phyloP scores from a whole-genome alignment of 2,797 vertebrate genomes.

The Threskiornis aethiopicus region DNA sequence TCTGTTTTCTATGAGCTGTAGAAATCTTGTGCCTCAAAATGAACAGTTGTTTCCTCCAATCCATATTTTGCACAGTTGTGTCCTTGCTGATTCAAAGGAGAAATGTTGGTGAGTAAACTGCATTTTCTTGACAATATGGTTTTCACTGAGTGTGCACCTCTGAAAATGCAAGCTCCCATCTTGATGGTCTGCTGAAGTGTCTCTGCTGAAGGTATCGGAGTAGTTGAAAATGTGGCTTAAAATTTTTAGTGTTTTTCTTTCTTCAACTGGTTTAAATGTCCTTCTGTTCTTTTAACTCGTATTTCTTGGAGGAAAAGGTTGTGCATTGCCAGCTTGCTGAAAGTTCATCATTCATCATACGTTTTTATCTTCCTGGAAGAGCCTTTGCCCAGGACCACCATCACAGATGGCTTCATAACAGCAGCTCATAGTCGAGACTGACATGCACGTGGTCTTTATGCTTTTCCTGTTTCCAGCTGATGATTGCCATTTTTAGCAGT shows the following conservation, averaged over 20 bases:
- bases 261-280: neutral
- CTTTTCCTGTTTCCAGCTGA: neutral
- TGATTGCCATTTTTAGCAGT: neutral
- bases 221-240: neutral
- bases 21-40: neutral
- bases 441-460: neutral
- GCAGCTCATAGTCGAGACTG: neutral
- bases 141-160: neutral
- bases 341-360: neutral
- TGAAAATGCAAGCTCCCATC: neutral
- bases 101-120: neutral
- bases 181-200: neutral
- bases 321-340: neutral
- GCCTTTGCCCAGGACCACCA: neutral
- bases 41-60: rapidly evolving
- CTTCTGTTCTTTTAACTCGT: neutral
- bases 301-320: neutral
- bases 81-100: neutral
- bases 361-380: neutral
- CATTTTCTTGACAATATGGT: neutral
- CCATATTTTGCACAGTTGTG: neutral
- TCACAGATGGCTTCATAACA: neutral
- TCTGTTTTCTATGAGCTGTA: neutral
- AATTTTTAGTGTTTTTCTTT: neutral
- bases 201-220: neutral